Conservation (phyloP, 2,888 invertebrate species). For the Argyresthia albistria region DNA sequence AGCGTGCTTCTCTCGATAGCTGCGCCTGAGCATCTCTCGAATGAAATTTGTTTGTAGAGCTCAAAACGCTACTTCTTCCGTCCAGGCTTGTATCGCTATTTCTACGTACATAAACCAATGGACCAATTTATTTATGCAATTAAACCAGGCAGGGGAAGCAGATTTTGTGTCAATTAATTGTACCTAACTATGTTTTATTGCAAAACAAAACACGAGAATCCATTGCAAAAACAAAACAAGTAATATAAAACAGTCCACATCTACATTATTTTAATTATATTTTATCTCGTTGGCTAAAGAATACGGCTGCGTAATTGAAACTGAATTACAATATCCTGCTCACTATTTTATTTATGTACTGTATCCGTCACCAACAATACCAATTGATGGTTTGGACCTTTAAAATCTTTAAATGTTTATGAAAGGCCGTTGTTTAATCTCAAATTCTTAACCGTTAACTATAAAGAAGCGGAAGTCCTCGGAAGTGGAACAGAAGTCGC, state of each 20-base stretch:
- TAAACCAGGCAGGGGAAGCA: too few relatives aligned
- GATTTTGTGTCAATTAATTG: too few relatives aligned
- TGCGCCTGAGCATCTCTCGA: constrained; percentile 29
- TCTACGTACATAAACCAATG: too few relatives aligned
- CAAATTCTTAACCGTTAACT: constrained; percentile 6
- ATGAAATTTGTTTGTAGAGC: constrained; percentile 11
- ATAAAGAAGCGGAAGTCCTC: constrained; percentile 39
- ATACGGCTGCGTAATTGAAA: too few relatives aligned
- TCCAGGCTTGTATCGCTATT: not conserved
- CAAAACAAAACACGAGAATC: too few relatives aligned
- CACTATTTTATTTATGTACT: too few relatives aligned
- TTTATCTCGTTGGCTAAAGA: not conserved
- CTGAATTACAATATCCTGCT: too few relatives aligned
- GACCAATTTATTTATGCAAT: too few relatives aligned
- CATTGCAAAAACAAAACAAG: too few relatives aligned
- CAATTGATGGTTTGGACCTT: not conserved
- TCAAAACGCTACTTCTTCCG: constrained; percentile 10
- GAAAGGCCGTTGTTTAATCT: constrained; percentile 6
- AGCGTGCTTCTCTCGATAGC: constrained; percentile 33
- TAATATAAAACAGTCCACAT: too few relatives aligned
- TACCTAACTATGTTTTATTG: too few relatives aligned
- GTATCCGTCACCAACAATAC: not conserved
- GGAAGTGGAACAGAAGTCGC: constrained; percentile 39
- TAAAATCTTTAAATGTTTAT: not conserved
- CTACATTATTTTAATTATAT: not conserved